Evolutionary conservation across 2,113 vertebrate genomes (phyloP), one percentile per base, ranked within the genome.

Genomic region (Shinisaurus crocodilurus): DNA sequence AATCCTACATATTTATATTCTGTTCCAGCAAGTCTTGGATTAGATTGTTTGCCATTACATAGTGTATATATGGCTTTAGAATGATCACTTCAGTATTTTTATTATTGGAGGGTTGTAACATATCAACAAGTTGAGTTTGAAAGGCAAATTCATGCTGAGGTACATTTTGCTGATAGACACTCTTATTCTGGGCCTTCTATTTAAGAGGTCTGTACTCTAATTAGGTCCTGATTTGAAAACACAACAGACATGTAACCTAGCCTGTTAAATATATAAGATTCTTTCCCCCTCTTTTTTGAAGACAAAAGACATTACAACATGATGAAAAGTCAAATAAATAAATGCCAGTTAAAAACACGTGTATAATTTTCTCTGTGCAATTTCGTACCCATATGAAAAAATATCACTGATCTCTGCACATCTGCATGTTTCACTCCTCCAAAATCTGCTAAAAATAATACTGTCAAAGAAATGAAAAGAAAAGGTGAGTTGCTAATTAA

Each of bases 281-380:
- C 76, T 65, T 95, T 88, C 86, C 86, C 89, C 92, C 74, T 54
- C 34, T 95, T 83, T 91, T 89, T 67, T 92, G 89, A 89, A 93
- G 89, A 92, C 91, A 32, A 93, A 54, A 76, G 94, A 94, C 90
- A 95, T 96, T 96, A 88, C 94, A 96, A 96, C 95, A 96, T 92
- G 97, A 96, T 4, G 60, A 94, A 84, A 95, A 93, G 95, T 97
- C 97, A 97, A 98, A 98, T 98, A 98, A 98, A 98, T 97, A 97
- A 94, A 93, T 67, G 95, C 92, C 92, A 93, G 96, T 97, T 97
- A 97, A 97, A 97, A 97, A 95, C 89, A 97, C 95, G 93, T 93
- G 29, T 88, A 93, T 95, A 93, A 94, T 95, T 96, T 96, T 95
- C 92, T 95, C 94, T 96, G 96, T 96, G 97, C 96, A 96, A 96